Evolutionary conservation across 2,797 vertebrate genomes (phyloP), one percentile per base, ranked within the genome.

Genomic region (Acanthurus lineatus): DNA sequence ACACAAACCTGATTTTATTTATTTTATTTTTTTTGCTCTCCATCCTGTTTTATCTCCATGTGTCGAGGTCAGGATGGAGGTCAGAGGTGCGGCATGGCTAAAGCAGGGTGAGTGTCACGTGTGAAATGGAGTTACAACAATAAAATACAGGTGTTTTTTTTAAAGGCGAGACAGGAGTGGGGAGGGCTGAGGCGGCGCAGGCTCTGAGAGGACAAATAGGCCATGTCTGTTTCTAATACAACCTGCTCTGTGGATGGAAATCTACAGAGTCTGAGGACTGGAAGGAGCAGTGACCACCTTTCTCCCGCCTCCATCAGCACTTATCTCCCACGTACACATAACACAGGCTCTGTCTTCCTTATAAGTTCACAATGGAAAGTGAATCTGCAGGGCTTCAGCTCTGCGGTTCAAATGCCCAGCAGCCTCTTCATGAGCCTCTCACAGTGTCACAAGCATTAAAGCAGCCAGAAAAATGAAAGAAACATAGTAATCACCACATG

Each of bases 71-170:
- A 57, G 54, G 67, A 63, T 32, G 59, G 78, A 84, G 89, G 88
- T 86, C 81, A 83, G 60, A 73, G 70, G 83, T 84, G 66, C 6
- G 16, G 71, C 65, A 35, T 70, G 83, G 65, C 81, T 76, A 59
- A 62, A 66, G 38, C 69, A 48, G 67, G 81, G 70, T 35, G 73
- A 53, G 75, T 70, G 84, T 84, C 85, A 84, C 63, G 59, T 90
- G 84, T 91, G 85, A 92, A 91, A 85, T 73, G 68, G 84, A 78
- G 59, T 81, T 82, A 59, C 16, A 53, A 69, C 93, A 93, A 92
- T 93, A 94, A 95, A 94, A 90, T 88, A 84, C 93, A 94, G 92
- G 93, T 93, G 93, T 89, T 90, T 91, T 86, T 86, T 83, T 6
- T 6, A 73, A 81, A 82, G 70, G 73, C 15, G 56, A 76, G 72